A percentile compares a stretch with the other conserved stretches of the same genome.
Conservation (phyloP, 1,140 invertebrate genomes). For the Brachionus calyciflorus region DNA sequence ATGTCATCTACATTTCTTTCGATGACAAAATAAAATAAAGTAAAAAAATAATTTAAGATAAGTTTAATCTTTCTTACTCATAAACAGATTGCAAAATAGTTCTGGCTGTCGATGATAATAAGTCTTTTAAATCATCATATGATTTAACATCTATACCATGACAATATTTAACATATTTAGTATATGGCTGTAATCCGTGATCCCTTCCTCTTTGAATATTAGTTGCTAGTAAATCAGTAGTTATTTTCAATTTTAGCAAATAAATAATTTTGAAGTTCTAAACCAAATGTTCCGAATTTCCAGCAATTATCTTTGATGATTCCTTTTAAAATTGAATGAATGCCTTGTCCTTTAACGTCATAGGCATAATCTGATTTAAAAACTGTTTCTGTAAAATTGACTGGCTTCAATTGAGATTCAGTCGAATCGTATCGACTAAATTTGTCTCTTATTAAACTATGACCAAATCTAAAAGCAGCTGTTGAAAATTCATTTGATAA, state of each 20-base stretch:
- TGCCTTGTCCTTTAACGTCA: constrained; percentile 1
- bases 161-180: constrained; percentile 18
- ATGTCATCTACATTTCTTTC: constrained; percentile 17
- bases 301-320: neutral
- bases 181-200: constrained; percentile 70
- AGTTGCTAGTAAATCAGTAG: constrained; percentile 61
- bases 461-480: constrained; percentile 45
- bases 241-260: constrained; percentile 9
- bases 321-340: constrained; percentile 37
- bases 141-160: neutral
- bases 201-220: constrained; percentile 73
- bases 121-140: neutral
- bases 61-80: neutral
- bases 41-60: neutral
- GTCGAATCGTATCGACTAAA: neutral
- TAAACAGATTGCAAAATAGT: neutral
- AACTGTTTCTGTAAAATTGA: neutral
- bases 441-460: neutral
- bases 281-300: constrained; percentile 2
- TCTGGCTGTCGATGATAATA: neutral
- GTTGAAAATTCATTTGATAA: constrained; percentile 40
- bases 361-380: constrained; percentile 35
- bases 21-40: neutral
- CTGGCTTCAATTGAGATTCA: neutral
- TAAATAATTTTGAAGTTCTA: neutral